Percentiles rank a stretch among this genome's conserved stretches.
Evolutionary conservation across 2,113 vertebrate species (phyloP).

Genomic region (Mugil cephalus): DNA sequence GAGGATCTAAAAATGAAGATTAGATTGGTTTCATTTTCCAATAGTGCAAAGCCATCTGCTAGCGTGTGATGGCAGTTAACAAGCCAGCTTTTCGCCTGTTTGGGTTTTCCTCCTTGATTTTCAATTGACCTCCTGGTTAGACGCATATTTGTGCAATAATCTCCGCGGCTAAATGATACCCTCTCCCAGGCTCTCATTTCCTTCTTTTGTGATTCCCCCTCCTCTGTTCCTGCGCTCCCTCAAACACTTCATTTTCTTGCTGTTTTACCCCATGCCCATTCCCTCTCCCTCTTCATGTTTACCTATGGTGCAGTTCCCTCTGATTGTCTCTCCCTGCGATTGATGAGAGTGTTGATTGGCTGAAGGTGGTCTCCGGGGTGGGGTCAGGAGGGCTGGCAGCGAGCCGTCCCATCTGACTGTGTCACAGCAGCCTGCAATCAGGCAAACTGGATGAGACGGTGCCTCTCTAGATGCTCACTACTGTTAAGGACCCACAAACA

Average conservation of each 20-base stretch:
- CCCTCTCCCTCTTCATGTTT: conserved; percentile 61
- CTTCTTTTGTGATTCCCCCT: conserved; percentile 45
- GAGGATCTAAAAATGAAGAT: conserved; percentile 57
- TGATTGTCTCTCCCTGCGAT: conserved; percentile 67
- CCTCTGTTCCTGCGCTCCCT: conserved; percentile 22
- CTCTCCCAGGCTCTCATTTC: conserved; percentile 39
- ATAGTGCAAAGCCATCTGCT: conserved; percentile 55
- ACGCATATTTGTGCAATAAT: conserved; percentile 47
- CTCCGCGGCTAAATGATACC: conserved; percentile 45
- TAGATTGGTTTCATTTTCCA: conserved; percentile 66
- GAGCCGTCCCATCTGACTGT: conserved; percentile 52
- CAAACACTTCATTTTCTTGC: conserved; percentile 50
- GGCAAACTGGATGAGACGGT: conserved; percentile 42
- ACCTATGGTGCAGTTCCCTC: conserved; percentile 54
- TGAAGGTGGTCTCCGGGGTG: conserved; percentile 54
- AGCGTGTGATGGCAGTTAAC: conserved; percentile 32
- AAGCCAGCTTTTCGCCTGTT: conserved; percentile 42
- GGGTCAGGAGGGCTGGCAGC: conserved; percentile 59
- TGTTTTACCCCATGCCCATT: neutral
- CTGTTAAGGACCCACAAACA: conserved; percentile 15
- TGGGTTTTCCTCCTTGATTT: conserved; percentile 55
- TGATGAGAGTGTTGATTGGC: conserved; percentile 76
- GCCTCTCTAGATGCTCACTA: conserved; percentile 25
- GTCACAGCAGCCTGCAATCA: conserved; percentile 68
- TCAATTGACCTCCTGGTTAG: conserved; percentile 49